Conservation (phyloP, 2,797 vertebrate genomes). For the Coendou prehensilis region DNA sequence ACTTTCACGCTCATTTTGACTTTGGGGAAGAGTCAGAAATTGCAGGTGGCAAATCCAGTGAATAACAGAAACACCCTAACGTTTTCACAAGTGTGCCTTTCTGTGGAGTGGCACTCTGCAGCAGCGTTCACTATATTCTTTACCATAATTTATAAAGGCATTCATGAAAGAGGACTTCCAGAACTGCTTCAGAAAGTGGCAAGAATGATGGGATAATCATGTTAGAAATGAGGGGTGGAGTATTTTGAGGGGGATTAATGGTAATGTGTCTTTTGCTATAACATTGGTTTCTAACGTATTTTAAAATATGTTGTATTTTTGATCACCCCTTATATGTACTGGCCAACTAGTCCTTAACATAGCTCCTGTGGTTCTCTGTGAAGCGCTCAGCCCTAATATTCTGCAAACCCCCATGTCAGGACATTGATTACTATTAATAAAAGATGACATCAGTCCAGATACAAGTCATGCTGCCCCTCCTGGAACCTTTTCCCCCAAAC, state of each 20-base stretch:
- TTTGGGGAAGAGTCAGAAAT: not conserved
- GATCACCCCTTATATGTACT: not conserved
- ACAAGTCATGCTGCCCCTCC: slow-evolving; percentile 55
- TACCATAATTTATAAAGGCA: not conserved
- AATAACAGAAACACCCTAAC: not conserved
- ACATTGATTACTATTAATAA: slow-evolving; percentile 70
- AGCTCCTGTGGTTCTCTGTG: not conserved
- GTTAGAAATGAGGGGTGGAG: not conserved
- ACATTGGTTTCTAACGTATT: not conserved
- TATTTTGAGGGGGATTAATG: not conserved
- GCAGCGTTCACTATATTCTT: not conserved
- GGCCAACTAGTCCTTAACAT: not conserved
- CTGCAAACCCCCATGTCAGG: not conserved
- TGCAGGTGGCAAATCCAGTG: not conserved
- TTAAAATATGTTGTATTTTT: not conserved
- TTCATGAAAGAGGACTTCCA: not conserved
- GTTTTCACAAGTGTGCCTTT: not conserved
- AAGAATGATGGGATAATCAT: not conserved
- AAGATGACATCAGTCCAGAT: slow-evolving; percentile 44
- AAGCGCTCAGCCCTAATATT: slow-evolving; percentile 36
- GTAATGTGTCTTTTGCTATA: not conserved
- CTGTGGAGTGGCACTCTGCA: not conserved
- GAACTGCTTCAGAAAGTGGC: not conserved
- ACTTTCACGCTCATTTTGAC: not conserved
- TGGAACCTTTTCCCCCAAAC: slow-evolving; percentile 55